These are phyloP conservation scores for Tholera decimalis DNA, from an alignment of 2,888 invertebrate genomes.

Conservation along the genomic window DNA sequence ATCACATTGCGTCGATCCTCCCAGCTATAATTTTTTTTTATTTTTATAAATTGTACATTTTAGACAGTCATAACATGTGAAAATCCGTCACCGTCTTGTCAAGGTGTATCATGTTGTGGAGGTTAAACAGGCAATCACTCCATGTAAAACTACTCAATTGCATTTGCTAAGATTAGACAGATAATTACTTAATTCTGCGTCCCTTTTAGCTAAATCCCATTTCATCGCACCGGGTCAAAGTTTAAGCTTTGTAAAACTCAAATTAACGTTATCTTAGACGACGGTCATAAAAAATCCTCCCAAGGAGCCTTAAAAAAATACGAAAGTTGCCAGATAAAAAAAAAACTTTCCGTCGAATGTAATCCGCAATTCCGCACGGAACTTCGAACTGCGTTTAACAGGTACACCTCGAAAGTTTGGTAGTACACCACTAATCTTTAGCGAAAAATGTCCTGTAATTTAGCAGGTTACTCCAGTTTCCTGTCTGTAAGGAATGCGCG, in stretches of 20 bases:
- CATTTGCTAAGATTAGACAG: too few relatives aligned
- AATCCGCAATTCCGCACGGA: slow-evolving; percentile 33
- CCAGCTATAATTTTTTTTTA: too few relatives aligned
- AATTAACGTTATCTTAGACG: slow-evolving; percentile 11
- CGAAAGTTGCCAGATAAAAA: slow-evolving; percentile 18
- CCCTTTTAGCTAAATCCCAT: neutral
- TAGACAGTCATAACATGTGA: too few relatives aligned
- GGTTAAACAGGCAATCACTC: too few relatives aligned
- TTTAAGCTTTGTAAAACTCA: neutral
- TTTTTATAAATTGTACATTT: too few relatives aligned
- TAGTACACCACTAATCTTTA: slow-evolving; percentile 64
- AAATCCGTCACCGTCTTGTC: too few relatives aligned
- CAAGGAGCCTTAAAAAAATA: slow-evolving; percentile 9
- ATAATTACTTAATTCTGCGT: neutral
- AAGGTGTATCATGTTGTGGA: too few relatives aligned
- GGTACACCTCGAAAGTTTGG: slow-evolving; percentile 54
- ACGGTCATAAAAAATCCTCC: neutral
- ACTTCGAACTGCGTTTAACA: slow-evolving; percentile 56
- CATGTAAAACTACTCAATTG: too few relatives aligned
- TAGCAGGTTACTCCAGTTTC: slow-evolving; percentile 67
- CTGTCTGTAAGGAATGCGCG: slow-evolving; percentile 47
- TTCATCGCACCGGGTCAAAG: neutral
- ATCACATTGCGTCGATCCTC: too few relatives aligned
- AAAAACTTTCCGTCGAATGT: slow-evolving; percentile 30
- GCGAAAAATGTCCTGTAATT: slow-evolving; percentile 76